Evolutionary conservation across 2,113 vertebrate genomes (phyloP).

Genomic region (Symphodus melops): DNA sequence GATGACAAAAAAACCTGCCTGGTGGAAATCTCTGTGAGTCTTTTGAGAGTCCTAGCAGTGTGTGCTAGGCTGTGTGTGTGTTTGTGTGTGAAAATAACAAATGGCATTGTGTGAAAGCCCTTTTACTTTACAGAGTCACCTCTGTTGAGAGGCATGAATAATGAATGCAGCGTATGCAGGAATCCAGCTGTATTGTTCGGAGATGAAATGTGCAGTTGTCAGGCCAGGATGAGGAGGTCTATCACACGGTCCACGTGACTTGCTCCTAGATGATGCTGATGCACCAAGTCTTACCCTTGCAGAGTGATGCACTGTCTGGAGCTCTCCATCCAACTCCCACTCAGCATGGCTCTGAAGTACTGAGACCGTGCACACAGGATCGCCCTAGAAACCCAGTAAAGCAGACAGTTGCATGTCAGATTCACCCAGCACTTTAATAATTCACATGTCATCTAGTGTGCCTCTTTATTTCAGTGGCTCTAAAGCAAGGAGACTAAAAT

Average conservation of each 20-base stretch:
- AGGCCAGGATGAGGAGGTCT: constrained; percentile 19
- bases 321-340: constrained; percentile 95
- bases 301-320: constrained; percentile 90
- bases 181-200: constrained; percentile 23
- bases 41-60: constrained; percentile 26
- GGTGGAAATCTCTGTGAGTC: constrained; percentile 32
- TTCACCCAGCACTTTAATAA: constrained; percentile 41
- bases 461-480: constrained; percentile 9
- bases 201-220: constrained; percentile 15
- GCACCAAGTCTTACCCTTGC: constrained; percentile 87
- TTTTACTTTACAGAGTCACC: constrained; percentile 29
- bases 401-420: constrained; percentile 45
- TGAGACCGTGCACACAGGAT: constrained; percentile 93
- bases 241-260: constrained; percentile 11
- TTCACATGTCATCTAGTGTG: constrained; percentile 19
- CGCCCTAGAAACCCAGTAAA: constrained; percentile 84
- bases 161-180: constrained; percentile 52
- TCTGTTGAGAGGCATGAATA: constrained; percentile 58
- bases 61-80: constrained; percentile 1
- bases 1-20: neutral
- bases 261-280: constrained; percentile 1
- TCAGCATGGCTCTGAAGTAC: constrained; percentile 96
- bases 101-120: constrained; percentile 22
- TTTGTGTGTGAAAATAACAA: constrained; percentile 18
- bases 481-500: constrained; percentile 26